These are phyloP conservation scores for Oceanodroma leucorhoa DNA, from an alignment of 2,797 vertebrate genomes.

Conservation along the genomic window DNA sequence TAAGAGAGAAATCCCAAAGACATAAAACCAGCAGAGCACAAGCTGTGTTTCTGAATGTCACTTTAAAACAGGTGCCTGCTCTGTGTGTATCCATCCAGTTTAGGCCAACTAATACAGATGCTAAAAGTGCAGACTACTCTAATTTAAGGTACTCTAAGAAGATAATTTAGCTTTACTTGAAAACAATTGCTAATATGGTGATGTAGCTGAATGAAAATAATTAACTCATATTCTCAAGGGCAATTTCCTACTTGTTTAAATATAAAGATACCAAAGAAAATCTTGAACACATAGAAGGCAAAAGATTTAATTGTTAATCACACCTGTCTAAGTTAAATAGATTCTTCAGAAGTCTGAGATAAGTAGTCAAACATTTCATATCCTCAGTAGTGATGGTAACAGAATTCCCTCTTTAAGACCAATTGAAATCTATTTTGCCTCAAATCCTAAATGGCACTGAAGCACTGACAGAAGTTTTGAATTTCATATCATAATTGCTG, in stretches of 20 bases:
- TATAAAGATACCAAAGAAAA: background rate
- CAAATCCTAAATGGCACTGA: background rate
- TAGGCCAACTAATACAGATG: background rate
- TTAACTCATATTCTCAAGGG: background rate
- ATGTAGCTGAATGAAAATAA: background rate
- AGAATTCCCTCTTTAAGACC: background rate
- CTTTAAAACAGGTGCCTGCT: background rate
- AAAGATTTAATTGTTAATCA: background rate
- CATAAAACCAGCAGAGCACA: background rate
- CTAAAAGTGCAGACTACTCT: background rate
- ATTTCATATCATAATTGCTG: background rate
- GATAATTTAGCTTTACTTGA: background rate
- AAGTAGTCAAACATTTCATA: background rate
- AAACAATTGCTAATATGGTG: background rate
- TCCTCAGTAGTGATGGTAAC: background rate
- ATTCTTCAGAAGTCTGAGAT: background rate
- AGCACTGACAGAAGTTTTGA: background rate
- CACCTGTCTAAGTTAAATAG: background rate
- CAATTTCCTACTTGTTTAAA: background rate
- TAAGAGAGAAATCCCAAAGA: background rate
- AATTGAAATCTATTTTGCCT: background rate
- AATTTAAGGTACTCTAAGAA: background rate
- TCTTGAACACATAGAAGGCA: background rate
- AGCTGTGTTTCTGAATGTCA: background rate
- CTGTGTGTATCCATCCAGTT: background rate